These are phyloP conservation scores for Tenualosa thibaudeaui DNA, from an alignment of 2,797 vertebrate species.

Conservation along the genomic window DNA sequence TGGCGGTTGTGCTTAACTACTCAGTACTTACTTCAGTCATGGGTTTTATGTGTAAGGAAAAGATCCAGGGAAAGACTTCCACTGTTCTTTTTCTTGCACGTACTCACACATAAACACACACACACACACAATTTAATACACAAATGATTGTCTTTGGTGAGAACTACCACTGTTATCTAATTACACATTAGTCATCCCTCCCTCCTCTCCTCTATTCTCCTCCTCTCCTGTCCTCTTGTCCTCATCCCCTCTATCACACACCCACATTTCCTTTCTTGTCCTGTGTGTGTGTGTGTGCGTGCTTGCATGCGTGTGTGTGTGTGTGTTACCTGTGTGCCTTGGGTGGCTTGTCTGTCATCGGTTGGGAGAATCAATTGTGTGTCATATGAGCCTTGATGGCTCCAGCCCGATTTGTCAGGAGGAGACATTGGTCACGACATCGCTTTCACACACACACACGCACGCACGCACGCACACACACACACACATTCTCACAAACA, in stretches of 20 bases:
- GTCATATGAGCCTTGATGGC: not conserved
- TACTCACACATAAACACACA: not conserved
- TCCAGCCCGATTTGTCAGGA: not conserved
- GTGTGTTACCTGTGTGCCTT: not conserved
- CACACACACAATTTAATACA: not conserved
- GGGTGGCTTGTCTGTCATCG: not conserved
- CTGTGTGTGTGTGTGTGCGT: not conserved
- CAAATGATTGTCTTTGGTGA: too few relatives aligned
- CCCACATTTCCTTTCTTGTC: not conserved
- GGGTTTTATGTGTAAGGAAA: too few relatives aligned
- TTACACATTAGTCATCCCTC: too few relatives aligned
- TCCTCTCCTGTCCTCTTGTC: not conserved
- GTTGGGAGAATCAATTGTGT: not conserved
- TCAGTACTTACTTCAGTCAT: too few relatives aligned
- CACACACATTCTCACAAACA: not conserved
- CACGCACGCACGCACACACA: conserved; percentile 6
- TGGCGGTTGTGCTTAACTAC: too few relatives aligned
- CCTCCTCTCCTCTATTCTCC: not conserved
- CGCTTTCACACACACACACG: not conserved
- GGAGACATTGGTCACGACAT: not conserved
- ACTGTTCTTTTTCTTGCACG: too few relatives aligned
- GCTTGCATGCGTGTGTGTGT: not conserved
- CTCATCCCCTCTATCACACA: not conserved
- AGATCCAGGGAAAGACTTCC: too few relatives aligned
- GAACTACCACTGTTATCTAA: too few relatives aligned